These are phyloP conservation scores for Mohoua ochrocephala DNA, from an alignment of 2,113 vertebrate genomes.

Conservation along the genomic window DNA sequence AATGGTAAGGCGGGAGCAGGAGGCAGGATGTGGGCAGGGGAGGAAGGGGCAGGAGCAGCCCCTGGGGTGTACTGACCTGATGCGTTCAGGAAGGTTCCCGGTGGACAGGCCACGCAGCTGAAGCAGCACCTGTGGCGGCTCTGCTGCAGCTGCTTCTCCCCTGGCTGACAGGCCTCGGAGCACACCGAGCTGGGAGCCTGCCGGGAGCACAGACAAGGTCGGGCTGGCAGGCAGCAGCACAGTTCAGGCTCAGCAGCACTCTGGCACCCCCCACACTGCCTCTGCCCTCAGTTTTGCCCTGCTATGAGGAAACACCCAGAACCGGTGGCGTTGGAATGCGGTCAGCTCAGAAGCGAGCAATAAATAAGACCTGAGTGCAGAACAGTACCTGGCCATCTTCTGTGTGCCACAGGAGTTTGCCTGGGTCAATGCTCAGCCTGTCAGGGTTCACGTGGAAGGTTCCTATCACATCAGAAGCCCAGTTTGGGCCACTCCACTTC, in stretches of 20 bases:
- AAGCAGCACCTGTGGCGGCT: conserved; percentile 78
- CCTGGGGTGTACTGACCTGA: conserved; percentile 58
- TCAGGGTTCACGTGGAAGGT: conserved; percentile 54
- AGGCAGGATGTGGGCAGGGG: background rate
- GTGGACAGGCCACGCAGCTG: conserved; percentile 66
- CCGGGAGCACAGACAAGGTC: background rate
- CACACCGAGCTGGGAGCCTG: conserved; percentile 66
- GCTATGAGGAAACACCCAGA: background rate
- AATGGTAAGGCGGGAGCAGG: background rate
- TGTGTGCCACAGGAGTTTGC: conserved; percentile 71
- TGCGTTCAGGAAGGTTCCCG: conserved; percentile 75
- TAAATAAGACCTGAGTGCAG: background rate
- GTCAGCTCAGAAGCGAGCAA: background rate
- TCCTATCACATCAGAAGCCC: conserved; percentile 64
- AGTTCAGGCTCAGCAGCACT: background rate
- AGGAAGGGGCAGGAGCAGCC: background rate
- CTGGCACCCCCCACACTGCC: background rate
- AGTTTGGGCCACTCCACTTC: conserved; percentile 56
- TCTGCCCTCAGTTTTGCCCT: background rate
- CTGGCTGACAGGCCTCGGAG: background rate
- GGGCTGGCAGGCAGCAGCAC: background rate
- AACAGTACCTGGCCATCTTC: conserved; percentile 34
- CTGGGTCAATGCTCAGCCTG: conserved; percentile 61
- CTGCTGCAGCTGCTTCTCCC: conserved; percentile 23
- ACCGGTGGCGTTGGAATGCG: rapidly evolving